A percentile compares a stretch with the other conserved stretches of the same genome.
These are phyloP conservation scores for Diploscapter pachys DNA, from an alignment of 1,140 invertebrate genomes.

Conservation along the genomic window DNA sequence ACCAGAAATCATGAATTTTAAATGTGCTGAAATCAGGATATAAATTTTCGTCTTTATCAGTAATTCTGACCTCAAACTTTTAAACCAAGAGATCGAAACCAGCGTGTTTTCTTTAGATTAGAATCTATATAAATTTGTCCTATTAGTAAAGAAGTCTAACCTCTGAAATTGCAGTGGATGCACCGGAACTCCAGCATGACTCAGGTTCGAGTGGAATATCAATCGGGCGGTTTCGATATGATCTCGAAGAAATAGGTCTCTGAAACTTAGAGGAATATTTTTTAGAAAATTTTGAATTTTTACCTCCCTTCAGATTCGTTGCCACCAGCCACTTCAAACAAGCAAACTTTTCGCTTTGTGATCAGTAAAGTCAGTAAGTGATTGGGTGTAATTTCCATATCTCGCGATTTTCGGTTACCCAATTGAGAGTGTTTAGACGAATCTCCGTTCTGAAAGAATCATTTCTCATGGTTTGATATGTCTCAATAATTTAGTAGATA, in stretches of 20 bases:
- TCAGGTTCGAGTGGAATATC: constrained; percentile 48
- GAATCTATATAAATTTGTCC: neutral
- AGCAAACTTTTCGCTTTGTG: constrained; percentile 41
- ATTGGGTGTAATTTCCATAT: constrained; percentile 35
- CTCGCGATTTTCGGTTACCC: constrained; percentile 11
- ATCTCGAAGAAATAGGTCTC: constrained; percentile 23
- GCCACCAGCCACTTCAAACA: constrained; percentile 35
- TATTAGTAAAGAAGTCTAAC: neutral
- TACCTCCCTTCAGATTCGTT: constrained; percentile 24
- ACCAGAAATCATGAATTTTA: neutral
- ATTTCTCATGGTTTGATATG: neutral
- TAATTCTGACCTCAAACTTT: neutral
- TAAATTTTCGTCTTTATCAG: neutral
- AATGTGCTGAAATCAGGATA: neutral
- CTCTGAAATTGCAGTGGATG: constrained; percentile 58
- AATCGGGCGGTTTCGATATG: constrained; percentile 42
- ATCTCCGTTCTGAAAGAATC: constrained; percentile 13
- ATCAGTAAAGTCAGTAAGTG: constrained; percentile 38
- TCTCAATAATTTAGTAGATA: too few relatives aligned
- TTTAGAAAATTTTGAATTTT: constrained; percentile 1
- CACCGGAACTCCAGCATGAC: constrained; percentile 55
- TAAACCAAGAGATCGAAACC: neutral
- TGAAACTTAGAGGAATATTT: constrained; percentile 11
- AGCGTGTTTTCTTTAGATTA: neutral
- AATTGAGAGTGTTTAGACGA: neutral